Conservation (phyloP, 2,113 vertebrate genomes). For the Tragelaphus strepsiceros region DNA sequence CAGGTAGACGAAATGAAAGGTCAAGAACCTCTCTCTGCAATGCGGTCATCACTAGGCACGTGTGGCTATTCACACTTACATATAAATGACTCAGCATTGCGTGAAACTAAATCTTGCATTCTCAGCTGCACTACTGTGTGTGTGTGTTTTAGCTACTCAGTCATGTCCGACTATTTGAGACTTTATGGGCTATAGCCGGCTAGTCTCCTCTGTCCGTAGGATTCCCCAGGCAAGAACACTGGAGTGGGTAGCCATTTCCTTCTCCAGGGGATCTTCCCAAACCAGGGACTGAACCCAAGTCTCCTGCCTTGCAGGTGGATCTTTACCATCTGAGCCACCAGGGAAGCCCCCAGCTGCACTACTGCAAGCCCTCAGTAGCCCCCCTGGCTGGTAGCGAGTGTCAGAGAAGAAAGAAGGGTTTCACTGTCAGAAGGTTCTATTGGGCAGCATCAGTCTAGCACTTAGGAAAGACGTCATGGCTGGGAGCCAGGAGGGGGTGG, state of each 20-base stretch:
- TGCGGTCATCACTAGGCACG: background rate
- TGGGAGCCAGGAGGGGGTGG: accelerated
- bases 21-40: accelerated
- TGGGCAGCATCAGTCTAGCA: too few relatives aligned
- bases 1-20: background rate
- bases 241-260: background rate
- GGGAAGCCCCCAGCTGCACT: background rate
- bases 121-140: background rate
- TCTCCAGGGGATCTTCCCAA: background rate
- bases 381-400: accelerated
- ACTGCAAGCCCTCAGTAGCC: background rate
- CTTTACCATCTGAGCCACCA: background rate
- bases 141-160: background rate
- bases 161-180: background rate
- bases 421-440: background rate
- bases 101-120: background rate
- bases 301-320: background rate
- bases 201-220: background rate
- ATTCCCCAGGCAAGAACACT: background rate
- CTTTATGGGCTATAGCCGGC: background rate
- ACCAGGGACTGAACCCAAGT: background rate
- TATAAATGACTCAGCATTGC: background rate
- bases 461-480: background rate
- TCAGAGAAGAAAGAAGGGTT: background rate
- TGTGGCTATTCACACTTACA: background rate